Base-by-base conservation (phyloP, 2,888 invertebrate species). In the Parthenolecanium corni region DNA sequence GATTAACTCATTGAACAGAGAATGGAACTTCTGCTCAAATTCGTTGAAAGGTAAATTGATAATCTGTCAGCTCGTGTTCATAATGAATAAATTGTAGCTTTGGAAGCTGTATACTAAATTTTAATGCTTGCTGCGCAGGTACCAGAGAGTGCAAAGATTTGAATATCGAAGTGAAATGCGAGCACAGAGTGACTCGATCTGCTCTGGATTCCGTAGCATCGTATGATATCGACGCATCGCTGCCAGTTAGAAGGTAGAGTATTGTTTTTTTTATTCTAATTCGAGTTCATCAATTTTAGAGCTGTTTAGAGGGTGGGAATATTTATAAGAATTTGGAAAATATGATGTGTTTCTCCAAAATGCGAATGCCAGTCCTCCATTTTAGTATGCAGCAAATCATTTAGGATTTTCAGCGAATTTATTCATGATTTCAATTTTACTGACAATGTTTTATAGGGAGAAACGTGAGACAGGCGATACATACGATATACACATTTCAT, bases 11-110 rank as follows among this genome's bases (percentile, higher is more conserved):
- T 79, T 95, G 61, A 94, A 96, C 74, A 82, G 90, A 69, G 91
- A 94, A 71, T 96, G 95, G 95, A 89, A 91, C 79, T 89, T 95
- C 85, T 95, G 95, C 73, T 90, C 92, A 0, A 89, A 90, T 73
- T 84, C 89, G 65, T 80, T 84, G 51, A 88, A 91, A 76, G 90
- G 92, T 82, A 73, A 57, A 44, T 57, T 9, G 14, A 53, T 38
- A 2, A 38, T n/a, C n/a, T n/a, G n/a, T n/a, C n/a, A n/a, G n/a
- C n/a, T n/a, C 9, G 16, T 11, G 3, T 21, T 24, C 36, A 31
- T n/a, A n/a, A n/a, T n/a, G n/a, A n/a, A n/a, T n/a, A n/a, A n/a
- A n/a, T n/a, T n/a, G n/a, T n/a, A n/a, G n/a, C 18, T 51, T 38
- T 40, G 31, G 14, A 3, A 46, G 1, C 9, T 49, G 14, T 49